phyloP scores from a whole-genome alignment of 2,113 vertebrate genomes.

The Bos indicus region DNA sequence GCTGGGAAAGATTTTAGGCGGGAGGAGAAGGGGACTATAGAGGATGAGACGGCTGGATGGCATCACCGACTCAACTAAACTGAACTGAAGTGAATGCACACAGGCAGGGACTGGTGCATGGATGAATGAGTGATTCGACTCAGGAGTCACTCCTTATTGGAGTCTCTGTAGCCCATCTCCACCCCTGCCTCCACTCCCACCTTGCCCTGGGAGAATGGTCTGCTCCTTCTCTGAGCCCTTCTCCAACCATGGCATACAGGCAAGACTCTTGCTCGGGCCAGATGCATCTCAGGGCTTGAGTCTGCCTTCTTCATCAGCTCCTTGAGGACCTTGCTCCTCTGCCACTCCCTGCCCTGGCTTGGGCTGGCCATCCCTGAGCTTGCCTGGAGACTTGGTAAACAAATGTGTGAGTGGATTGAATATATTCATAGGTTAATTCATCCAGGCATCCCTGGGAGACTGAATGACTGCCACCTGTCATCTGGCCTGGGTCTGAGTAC shows the following conservation, averaged over 20 bases:
- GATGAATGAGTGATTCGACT: neutral
- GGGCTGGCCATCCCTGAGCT: neutral
- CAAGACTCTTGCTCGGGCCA: neutral
- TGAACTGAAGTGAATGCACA: neutral
- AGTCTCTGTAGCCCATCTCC: neutral
- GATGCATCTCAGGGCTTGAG: neutral
- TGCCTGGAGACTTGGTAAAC: too few species aligned
- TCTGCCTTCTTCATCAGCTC: neutral
- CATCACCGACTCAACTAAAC: neutral
- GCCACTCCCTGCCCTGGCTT: neutral
- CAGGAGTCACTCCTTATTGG: neutral
- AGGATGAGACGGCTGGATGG: neutral
- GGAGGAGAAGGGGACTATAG: neutral
- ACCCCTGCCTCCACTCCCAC: neutral
- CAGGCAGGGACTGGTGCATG: neutral
- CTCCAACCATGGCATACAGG: neutral
- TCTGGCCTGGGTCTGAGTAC: neutral
- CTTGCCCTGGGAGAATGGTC: neutral
- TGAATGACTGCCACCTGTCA: neutral
- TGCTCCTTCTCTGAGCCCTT: neutral
- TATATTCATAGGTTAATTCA: rapidly evolving
- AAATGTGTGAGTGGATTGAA: rapidly evolving
- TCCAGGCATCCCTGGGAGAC: neutral
- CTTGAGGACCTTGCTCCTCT: too few species aligned
- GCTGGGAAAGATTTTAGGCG: neutral